Base-by-base conservation (phyloP, 2,113 vertebrate species). In the Rallus limicola region DNA sequence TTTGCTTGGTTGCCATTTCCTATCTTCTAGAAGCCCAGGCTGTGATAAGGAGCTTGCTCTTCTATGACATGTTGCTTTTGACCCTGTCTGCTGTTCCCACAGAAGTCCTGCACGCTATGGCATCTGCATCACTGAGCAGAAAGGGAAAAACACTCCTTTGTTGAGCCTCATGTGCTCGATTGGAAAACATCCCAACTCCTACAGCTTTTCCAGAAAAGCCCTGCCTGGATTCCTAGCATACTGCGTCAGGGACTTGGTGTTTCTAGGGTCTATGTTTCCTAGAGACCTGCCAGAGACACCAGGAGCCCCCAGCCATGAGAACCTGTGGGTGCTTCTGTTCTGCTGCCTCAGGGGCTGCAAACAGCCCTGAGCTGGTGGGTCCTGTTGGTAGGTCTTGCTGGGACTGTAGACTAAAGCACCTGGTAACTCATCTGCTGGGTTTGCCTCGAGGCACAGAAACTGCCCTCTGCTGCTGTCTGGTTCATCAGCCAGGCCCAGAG, bases 151-250 rank as follows among this genome's bases (percentile, higher is more conserved):
- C 81, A 85, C 84, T 96, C 81, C 89, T 97, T 97, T 97, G 96
- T 97, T 96, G 86, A 94, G 89, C 74, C 78, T 96, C 94, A 97
- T 97, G 81, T 95, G 95, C 78, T 96, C 26, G 4, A 33, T 46
- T 97, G 96, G 96, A 97, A 92, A 95, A 71, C 58, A 87, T 96
- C 81, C 96, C 95, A 97, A 97, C 95, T 97, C 96, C 96, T 95
- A 97, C 96, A 92, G 89, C 94, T 92, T 95, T 95, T 97, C 93
- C 89, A 96, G 96, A 97, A 72, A 91, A 95, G 94, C 95, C 93
- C 93, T 96, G 96, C 96, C 95, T 96, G 89, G 81, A 97, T 97
- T 97, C 96, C 96, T 95, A 92, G 91, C 94, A 94, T 96, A 86
- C 86, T 95, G 81, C 6, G 0, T 82, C 58, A 82, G 81, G 77